Base-by-base conservation (phyloP, 2,113 vertebrate genomes). In the Sitta europaea region DNA sequence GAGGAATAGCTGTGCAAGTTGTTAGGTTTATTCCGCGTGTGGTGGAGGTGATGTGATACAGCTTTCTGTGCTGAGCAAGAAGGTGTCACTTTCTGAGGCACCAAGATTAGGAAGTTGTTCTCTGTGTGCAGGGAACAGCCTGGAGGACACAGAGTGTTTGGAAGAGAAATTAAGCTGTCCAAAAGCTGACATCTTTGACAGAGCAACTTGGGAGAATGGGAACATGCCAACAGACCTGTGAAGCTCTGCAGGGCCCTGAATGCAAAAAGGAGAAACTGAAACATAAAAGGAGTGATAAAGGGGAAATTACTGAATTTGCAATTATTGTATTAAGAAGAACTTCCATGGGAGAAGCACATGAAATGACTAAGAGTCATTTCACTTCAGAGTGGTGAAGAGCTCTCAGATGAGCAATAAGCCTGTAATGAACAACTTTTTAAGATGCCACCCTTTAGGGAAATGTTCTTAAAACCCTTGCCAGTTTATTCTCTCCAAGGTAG, bases 161-260 rank as follows among this genome's bases (percentile, higher is more conserved):
- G 29, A 36, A 47, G 63, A 70, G 66, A 96, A 95, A 83, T 54
- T 68, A 68, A 76, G 45, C 57, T 82, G 40, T 82, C 57, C 6
- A 17, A 75, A 93, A 80, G 7, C 62, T 95, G 79, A 65, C 45
- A 66, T 73, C 74, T 93, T 88, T 92, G 62, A 62, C 66, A 92
- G 54, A 92, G 11, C 25, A 82, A 6, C 33, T 5, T 2, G 20
- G 50, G 42, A 92, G 62, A 73, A 82, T 35, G 42, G 50, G 74
- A 92, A 54, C 36, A 54, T 61, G 71, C 70, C 71, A 93, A 70
- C 4, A 85, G 77, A 75, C 21, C 28, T 33, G 43, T 55, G 59
- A 78, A 91, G 40, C 11, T 89, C 72, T 87, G 23, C 51, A 85
- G 31, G 21, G n/a, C 40, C 12, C 31, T 65, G 45, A 79, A 71